Percentiles rank a stretch among this genome's conserved stretches.
Evolutionary conservation across 2,113 vertebrate species (phyloP).

Genomic region (Phoenicopterus ruber): DNA sequence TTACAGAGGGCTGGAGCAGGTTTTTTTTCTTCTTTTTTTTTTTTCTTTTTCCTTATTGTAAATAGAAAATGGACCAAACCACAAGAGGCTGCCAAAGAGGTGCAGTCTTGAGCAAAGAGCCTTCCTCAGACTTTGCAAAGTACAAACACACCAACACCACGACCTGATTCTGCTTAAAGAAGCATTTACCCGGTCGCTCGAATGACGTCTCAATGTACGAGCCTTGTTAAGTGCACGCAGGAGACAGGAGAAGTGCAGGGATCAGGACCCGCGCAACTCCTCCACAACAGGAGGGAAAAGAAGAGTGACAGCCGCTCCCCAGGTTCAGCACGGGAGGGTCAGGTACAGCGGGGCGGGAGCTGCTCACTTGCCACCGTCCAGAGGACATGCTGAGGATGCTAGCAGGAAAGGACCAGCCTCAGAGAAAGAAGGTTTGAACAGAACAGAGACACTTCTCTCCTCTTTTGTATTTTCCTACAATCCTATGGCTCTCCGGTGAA

Average conservation of each 20-base stretch:
- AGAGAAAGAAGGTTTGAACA: neutral
- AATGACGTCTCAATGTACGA: neutral
- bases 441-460: neutral
- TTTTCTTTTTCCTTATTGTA: neutral
- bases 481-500: accelerated
- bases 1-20: neutral
- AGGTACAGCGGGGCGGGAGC: neutral
- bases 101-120: neutral
- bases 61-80: neutral
- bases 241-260: neutral
- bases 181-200: neutral
- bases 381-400: neutral
- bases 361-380: neutral
- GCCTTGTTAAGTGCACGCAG: neutral
- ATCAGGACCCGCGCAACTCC: neutral
- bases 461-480: neutral
- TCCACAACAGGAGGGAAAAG: neutral
- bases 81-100: neutral
- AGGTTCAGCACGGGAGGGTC: neutral
- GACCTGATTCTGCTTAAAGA: neutral
- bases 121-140: neutral
- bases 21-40: neutral
- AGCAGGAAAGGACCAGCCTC: neutral
- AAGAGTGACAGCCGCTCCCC: accelerated
- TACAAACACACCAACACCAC: neutral